Evolutionary conservation across 2,113 vertebrate genomes (phyloP), one percentile per base, ranked within the genome.

Genomic region (Atractosteus spatula): DNA sequence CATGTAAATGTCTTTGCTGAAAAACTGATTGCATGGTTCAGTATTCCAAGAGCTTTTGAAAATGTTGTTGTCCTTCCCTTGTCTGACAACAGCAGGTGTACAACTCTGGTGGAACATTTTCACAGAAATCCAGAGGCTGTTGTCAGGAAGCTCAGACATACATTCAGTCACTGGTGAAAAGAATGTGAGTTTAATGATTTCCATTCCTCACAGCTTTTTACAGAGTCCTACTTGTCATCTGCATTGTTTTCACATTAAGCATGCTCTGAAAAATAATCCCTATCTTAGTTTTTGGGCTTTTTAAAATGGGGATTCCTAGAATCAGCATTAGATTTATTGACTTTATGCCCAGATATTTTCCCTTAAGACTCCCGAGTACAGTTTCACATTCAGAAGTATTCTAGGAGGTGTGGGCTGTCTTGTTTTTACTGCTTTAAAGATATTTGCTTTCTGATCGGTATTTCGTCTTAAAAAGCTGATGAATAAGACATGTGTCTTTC

Each of bases 71-170:
- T 14, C 16, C 12, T 59, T 42, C 64, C 41, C 67, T 69, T 68
- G 62, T 73, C 66, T 63, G 73, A 74, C 67, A 69, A 69, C 68
- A 69, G 73, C 66, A 51, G 73, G 45, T 69, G 57, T 62, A 55
- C 69, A 69, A 68, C n/a, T 65, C 66, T 63, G 66, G 67, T 62
- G 66, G 51, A 70, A 68, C 61, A 44, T 69, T 74, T 70, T 65
- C 42, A 47, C 61, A 44, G 68, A 64, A 74, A 73, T 66, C 47
- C 59, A 65, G 41, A 69, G 65, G 68, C 47, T 54, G 57, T 29
- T 74, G 72, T 69, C 67, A 74, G 51, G 70, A 29, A n/a, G 73
- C 47, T 69, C 56, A 74, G 56, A 62, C 43, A 42, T 45, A 68
- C 61, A 64, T 74, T 74, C 59, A 70, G 11, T 70, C 45, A 54